Conservation (phyloP, 2,797 vertebrate species). For the Lycodopsis pacificus region DNA sequence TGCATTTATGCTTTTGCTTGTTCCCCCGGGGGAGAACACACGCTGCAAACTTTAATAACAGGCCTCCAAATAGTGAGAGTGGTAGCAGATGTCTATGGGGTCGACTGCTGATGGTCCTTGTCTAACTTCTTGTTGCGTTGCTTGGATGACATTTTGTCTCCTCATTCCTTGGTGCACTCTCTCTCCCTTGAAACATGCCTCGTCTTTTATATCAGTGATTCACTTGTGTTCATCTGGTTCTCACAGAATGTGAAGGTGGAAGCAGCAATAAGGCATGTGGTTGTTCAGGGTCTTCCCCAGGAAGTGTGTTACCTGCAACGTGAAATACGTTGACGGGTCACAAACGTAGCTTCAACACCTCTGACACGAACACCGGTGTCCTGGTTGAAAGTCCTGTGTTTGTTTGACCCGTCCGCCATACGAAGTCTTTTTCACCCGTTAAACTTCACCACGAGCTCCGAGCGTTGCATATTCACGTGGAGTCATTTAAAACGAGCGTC, state of each 20-base stretch:
- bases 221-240: background rate
- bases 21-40: conserved; percentile 18
- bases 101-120: background rate
- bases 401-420: too few species aligned
- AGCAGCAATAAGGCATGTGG: background rate
- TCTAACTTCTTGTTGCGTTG: background rate
- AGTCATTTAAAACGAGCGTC: too few species aligned
- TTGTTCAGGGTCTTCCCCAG: background rate
- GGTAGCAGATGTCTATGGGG: background rate
- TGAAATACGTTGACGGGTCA: too few species aligned
- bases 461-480: too few species aligned
- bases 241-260: background rate
- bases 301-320: background rate
- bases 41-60: conserved; percentile 41
- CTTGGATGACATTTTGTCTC: background rate
- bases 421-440: too few species aligned
- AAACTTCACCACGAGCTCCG: too few species aligned
- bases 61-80: conserved; percentile 7
- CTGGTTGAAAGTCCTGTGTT: too few species aligned
- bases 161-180: background rate
- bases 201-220: background rate
- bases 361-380: too few species aligned
- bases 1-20: conserved; percentile 27
- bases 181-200: background rate
- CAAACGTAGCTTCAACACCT: too few species aligned